These are phyloP conservation scores for Propsilocerus akamusi DNA, from an alignment of 1,140 invertebrate genomes.

Conservation along the genomic window DNA sequence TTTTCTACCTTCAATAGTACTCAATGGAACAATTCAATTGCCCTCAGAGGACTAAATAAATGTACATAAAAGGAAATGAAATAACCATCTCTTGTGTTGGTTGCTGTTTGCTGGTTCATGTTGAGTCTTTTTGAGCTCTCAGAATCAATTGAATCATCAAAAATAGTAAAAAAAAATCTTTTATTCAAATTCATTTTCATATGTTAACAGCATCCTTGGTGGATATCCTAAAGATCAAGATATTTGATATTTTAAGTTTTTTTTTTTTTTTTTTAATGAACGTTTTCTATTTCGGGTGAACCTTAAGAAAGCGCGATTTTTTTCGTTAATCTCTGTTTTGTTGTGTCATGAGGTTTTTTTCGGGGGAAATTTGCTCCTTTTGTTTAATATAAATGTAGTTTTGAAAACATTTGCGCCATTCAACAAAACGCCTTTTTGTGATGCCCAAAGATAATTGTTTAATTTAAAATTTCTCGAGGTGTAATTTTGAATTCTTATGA, in stretches of 20 bases:
- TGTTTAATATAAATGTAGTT: too few species aligned
- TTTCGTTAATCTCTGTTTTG: too few species aligned
- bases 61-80: slow-evolving; percentile 4
- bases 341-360: too few species aligned
- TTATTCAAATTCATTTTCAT: slow-evolving; percentile 1
- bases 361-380: too few species aligned
- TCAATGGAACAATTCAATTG: slow-evolving; percentile 1
- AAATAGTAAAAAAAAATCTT: slow-evolving; percentile 2
- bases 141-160: slow-evolving; percentile 3
- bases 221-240: not conserved
- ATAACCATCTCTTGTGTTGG: slow-evolving; percentile 1
- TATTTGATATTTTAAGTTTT: slow-evolving; percentile 3
- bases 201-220: too few species aligned
- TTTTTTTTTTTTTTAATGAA: too few species aligned
- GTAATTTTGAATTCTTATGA: too few species aligned
- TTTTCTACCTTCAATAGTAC: not conserved
- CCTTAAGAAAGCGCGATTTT: too few species aligned
- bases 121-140: not conserved
- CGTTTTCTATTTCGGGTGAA: too few species aligned
- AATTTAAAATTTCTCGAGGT: too few species aligned
- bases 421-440: slow-evolving; percentile 2
- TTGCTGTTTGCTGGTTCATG: not conserved
- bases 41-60: not conserved
- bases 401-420: too few species aligned
- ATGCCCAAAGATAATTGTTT: not conserved